A percentile compares a stretch with the other conserved stretches of the same genome.
phyloP scores from a whole-genome alignment of 2,113 vertebrate species.

The Myrmecobius fasciatus region DNA sequence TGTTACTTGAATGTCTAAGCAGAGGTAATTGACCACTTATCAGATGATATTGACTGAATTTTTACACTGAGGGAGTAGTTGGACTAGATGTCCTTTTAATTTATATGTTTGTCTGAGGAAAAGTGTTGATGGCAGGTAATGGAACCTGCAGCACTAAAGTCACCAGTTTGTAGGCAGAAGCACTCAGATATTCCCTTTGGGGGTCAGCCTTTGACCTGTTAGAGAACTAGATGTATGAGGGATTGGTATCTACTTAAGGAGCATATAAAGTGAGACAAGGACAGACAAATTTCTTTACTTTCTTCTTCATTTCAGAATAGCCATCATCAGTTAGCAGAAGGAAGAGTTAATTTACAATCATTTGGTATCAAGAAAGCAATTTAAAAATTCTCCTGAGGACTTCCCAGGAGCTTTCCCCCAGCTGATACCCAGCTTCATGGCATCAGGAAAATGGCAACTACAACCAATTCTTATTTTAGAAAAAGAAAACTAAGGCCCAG shows the following conservation, averaged over 20 bases:
- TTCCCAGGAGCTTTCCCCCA: background rate
- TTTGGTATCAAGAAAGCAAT: conserved; percentile 56
- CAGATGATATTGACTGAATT: background rate
- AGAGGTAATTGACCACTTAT: background rate
- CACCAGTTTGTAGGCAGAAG: background rate
- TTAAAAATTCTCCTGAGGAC: conserved; percentile 62
- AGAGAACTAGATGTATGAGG: background rate
- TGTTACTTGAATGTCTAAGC: no score
- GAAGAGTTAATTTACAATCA: conserved; percentile 76
- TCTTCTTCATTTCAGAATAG: conserved; percentile 59
- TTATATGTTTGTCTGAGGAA: background rate
- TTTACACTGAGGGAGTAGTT: background rate
- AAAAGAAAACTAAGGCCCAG: background rate
- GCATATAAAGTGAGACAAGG: background rate
- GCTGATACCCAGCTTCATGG: background rate
- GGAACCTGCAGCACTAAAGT: background rate
- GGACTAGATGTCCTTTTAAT: background rate
- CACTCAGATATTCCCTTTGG: background rate
- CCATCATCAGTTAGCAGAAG: conserved; percentile 51
- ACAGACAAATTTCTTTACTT: background rate
- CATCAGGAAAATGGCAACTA: background rate
- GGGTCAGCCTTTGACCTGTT: background rate
- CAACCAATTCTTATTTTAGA: background rate
- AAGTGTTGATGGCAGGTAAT: background rate
- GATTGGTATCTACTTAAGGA: background rate